Conservation (phyloP, 2,113 vertebrate genomes). For the Patagioenas fasciata region DNA sequence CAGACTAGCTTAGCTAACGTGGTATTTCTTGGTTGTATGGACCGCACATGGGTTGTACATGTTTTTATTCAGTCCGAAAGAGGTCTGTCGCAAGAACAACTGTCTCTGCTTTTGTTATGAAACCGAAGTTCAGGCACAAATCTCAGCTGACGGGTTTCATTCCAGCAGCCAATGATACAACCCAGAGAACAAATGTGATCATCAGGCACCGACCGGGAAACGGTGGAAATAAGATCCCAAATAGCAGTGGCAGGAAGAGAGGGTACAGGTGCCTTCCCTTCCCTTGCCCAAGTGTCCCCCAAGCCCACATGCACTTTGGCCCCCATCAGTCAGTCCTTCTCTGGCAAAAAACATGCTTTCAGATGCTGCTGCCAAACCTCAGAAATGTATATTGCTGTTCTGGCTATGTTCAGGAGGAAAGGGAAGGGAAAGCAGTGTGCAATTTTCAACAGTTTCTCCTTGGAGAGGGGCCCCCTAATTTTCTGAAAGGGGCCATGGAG, state of each 20-base stretch:
- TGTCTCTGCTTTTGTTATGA: slow-evolving; percentile 39
- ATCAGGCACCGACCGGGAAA: neutral
- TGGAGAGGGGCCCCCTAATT: slow-evolving; percentile 70
- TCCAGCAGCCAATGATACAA: neutral
- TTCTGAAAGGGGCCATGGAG: slow-evolving; percentile 67
- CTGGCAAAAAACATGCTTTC: slow-evolving; percentile 63
- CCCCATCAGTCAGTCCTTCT: slow-evolving; percentile 56
- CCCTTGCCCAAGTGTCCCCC: neutral
- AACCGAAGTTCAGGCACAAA: slow-evolving; percentile 26
- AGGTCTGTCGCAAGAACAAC: slow-evolving; percentile 53
- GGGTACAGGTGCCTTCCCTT: slow-evolving; percentile 41
- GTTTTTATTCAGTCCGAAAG: slow-evolving; percentile 19
- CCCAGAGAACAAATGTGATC: neutral
- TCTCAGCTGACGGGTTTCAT: neutral
- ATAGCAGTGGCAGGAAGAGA: neutral
- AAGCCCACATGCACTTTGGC: slow-evolving; percentile 50
- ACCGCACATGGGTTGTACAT: neutral
- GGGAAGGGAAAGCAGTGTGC: slow-evolving; percentile 61
- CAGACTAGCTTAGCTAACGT: neutral
- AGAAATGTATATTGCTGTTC: slow-evolving; percentile 76
- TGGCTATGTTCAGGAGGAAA: slow-evolving; percentile 70
- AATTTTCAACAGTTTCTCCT: slow-evolving; percentile 72
- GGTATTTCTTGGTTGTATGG: neutral
- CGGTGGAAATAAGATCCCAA: neutral
- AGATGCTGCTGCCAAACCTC: slow-evolving; percentile 74